Percentiles rank a stretch among this genome's conserved stretches.
Evolutionary conservation across 2,113 vertebrate species (phyloP).

Genomic region (Petrocephalus microphthalmus): DNA sequence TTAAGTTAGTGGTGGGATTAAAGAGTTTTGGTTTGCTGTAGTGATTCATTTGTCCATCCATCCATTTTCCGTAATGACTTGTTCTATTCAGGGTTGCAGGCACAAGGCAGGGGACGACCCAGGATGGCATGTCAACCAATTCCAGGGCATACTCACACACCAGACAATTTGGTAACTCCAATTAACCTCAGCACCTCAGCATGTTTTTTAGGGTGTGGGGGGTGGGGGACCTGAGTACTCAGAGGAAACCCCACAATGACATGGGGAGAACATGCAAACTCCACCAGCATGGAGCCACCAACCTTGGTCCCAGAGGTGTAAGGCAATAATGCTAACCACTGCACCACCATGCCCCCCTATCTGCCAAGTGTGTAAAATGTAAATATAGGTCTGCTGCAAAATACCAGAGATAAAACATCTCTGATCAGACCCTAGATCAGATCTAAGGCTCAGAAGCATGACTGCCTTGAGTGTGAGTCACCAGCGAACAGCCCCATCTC

Average conservation of each 20-base stretch:
- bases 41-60: background rate
- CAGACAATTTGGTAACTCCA: background rate
- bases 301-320: background rate
- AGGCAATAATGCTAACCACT: background rate
- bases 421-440: background rate
- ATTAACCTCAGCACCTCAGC: background rate
- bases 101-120: background rate
- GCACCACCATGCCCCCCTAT: background rate
- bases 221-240: background rate
- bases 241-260: background rate
- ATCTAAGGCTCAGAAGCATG: background rate
- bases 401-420: background rate
- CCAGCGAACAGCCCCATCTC: background rate
- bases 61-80: background rate
- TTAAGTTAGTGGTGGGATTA: background rate
- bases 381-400: background rate
- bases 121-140: background rate
- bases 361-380: background rate
- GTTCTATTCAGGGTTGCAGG: background rate
- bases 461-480: background rate
- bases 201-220: background rate
- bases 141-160: background rate
- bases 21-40: background rate
- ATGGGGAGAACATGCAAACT: background rate
- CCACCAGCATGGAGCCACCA: background rate